Conservation (phyloP, 2,888 invertebrate species). For the Heliconius aoede region DNA sequence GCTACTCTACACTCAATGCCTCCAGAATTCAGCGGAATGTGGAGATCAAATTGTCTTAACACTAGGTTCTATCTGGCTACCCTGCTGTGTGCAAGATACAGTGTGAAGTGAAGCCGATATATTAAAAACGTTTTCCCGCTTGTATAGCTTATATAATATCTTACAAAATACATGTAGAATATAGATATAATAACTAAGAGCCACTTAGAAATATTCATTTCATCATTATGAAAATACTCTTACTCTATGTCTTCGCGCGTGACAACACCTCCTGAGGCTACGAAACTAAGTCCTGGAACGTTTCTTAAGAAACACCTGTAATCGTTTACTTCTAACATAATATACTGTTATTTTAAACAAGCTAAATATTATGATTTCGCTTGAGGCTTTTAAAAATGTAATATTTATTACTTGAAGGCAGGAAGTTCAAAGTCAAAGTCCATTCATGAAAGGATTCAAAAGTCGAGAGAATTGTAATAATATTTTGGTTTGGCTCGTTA, state of each 20-base stretch:
- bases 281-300: conserved; percentile 9
- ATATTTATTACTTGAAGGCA: neutral
- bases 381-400: neutral
- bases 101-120: too few species aligned
- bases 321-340: neutral
- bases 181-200: neutral
- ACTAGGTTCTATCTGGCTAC: too few species aligned
- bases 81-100: too few species aligned
- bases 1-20: too few species aligned
- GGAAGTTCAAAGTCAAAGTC: too few species aligned
- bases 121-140: too few species aligned
- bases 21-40: too few species aligned
- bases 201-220: conserved; percentile 10
- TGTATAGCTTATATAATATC: neutral
- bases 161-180: neutral
- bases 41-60: too few species aligned
- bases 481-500: neutral
- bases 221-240: conserved; percentile 14
- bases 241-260: conserved; percentile 10
- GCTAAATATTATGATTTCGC: neutral
- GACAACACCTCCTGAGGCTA: conserved; percentile 16
- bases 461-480: neutral
- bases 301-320: conserved; percentile 16
- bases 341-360: neutral
- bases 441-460: too few species aligned